phyloP scores from a whole-genome alignment of 2,797 vertebrate species.

The Artibeus lituratus region DNA sequence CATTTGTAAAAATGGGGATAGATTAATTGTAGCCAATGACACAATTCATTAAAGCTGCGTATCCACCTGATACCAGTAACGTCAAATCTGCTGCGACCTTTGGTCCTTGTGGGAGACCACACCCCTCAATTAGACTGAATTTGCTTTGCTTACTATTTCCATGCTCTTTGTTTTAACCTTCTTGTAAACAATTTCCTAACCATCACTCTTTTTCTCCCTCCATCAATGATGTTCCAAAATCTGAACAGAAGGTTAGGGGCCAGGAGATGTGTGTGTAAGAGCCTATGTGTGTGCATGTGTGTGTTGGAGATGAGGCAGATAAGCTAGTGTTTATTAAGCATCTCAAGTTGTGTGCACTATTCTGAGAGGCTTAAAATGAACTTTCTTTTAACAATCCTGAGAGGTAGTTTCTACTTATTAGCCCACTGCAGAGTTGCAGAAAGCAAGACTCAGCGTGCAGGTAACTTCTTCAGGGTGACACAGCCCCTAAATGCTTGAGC shows the following conservation, averaged over 20 bases:
- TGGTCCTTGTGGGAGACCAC: constrained; percentile 33
- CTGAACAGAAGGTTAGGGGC: not conserved
- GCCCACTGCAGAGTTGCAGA: not conserved
- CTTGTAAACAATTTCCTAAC: not conserved
- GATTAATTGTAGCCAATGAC: not conserved
- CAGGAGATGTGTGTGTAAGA: not conserved
- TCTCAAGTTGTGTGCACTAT: not conserved
- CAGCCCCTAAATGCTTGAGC: not conserved
- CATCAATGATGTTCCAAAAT: not conserved
- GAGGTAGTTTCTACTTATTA: not conserved
- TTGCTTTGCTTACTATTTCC: constrained; percentile 39
- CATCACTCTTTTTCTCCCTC: not conserved
- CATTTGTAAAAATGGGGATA: not conserved
- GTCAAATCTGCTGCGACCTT: constrained; percentile 58
- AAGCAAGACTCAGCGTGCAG: not conserved
- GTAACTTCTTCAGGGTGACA: not conserved
- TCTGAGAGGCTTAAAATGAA: not conserved
- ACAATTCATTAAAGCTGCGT: constrained; percentile 56
- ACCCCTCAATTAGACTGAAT: constrained; percentile 37
- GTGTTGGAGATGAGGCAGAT: not conserved
- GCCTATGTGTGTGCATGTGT: not conserved
- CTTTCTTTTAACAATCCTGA: not conserved
- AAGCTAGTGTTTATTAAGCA: not conserved
- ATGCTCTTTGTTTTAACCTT: not conserved
- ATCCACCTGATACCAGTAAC: constrained; percentile 49